Evolutionary conservation across 1,140 invertebrate genomes (phyloP), one percentile per base, ranked within the genome.

Genomic region (Cydia fagiglandana): DNA sequence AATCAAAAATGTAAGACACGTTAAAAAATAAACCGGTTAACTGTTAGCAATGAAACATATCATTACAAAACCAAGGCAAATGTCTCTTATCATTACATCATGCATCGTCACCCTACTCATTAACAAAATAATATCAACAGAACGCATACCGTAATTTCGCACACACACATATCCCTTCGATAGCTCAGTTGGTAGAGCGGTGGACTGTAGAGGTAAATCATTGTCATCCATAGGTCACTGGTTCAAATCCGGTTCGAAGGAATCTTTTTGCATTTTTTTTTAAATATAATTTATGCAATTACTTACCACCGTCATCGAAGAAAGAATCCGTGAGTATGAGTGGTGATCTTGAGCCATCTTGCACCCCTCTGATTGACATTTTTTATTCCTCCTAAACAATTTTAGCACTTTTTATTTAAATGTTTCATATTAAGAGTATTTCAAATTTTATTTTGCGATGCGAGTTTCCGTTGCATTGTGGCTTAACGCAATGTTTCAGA

Each of bases 251-350:
- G 84, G 87, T 85, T 88, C 87, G 87, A 88, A 86, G 86, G 85
- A 86, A 66, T 77, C 12, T 74, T 78, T 79, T 81, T 75, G 73
- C 24, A 6, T 28, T 77, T 77, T 78, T 73, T 68, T 74, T 61
- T 61, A 9, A 9, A 47, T 13, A 13, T 47, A 47, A 47, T 47
- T 7, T 13, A 61, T 24, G 13, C 34, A 20, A 68, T 70, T n/a
- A 82, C 88, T 90, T 83, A 91, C 89, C 85, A 50, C 79, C 86
- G 78, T 92, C 91, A 78, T 93, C 92, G 77, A 91, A 93, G 82
- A 93, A 93, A 0, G 91, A 93, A 76, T 93, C 92, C 0, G 88
- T 88, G 38, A 92, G 82, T 76, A 93, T 90, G 41, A 85, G 81
- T 2, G 91, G 91, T 4, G 88, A 88, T 24, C 89, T 82, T 10